Base-by-base conservation (phyloP, 2,888 invertebrate species). In the Drosophila robusta region DNA sequence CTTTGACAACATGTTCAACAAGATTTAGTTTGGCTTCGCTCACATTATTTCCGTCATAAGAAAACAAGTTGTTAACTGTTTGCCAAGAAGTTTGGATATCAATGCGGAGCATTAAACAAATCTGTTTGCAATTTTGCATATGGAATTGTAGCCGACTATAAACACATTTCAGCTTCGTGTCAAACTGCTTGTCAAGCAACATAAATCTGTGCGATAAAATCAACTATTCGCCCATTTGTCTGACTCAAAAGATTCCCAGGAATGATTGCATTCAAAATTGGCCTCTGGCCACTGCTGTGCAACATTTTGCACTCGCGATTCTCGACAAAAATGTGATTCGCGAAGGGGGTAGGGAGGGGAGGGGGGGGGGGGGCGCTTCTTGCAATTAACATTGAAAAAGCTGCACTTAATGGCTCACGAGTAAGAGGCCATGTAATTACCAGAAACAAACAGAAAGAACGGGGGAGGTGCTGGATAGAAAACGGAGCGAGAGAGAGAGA, bases 321-420 rank as follows among this genome's bases (percentile, higher is more conserved):
- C 16, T 34, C 34, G n/a, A 39, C 58, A 39, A 42, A 34, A 32
- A 11, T 32, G 44, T 66, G 60, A 44, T 46, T 51, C n/a, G 26
- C 8, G 26, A 7, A 11, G 4, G 4, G 4, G 56, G 42, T n/a
- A n/a, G n/a, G n/a, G n/a, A n/a, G n/a, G n/a, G n/a, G n/a, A n/a
- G 7, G 1, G 26, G 32, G 4, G 4, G 4, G 56, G 42, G 42
- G 64, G 41, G 14, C 61, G 50, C 57, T 66, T 60, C 64, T 67
- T 34, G 70, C 66, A 78, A 80, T 78, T 80, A 80, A 73, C 80
- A 83, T 65, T 66, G 56, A 61, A 83, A 80, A 58, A 61, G 67
- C 67, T 57, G 58, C 66, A 67, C 64, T 71, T 63, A 63, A 81
- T 55, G 60, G 62, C 56, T 50, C 34, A 46, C 54, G 41, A 51